Evolutionary conservation across 2,113 vertebrate genomes (phyloP).

Genomic region (Otis tarda): DNA sequence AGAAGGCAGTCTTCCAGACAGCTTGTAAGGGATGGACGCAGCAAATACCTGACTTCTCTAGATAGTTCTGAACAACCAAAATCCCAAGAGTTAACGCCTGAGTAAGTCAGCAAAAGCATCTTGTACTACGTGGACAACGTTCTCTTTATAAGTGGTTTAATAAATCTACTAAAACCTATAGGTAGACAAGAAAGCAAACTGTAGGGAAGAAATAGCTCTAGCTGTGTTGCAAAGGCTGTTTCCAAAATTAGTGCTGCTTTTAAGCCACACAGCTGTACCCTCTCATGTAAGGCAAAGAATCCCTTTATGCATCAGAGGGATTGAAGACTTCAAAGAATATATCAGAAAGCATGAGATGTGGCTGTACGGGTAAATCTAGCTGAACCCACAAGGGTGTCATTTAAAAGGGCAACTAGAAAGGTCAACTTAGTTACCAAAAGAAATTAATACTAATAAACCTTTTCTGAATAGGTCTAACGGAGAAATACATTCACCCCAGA

Average conservation of each 20-base stretch:
- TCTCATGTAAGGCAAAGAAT: constrained; percentile 62
- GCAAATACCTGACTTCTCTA: neutral
- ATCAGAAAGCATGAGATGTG: neutral
- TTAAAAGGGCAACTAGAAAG: neutral
- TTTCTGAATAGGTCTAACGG: neutral
- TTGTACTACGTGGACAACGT: neutral
- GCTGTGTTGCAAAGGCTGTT: constrained; percentile 44
- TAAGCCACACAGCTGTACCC: constrained; percentile 55
- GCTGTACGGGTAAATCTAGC: neutral
- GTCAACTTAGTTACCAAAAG: neutral
- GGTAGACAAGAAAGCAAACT: neutral
- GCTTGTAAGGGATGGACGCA: constrained; percentile 23
- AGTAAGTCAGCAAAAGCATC: constrained; percentile 66
- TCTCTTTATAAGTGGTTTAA: neutral
- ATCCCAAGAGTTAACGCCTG: constrained; percentile 64
- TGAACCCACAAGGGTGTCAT: neutral
- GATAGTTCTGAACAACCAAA: neutral
- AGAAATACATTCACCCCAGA: neutral
- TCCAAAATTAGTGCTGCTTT: constrained; percentile 64
- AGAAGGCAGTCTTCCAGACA: constrained; percentile 15
- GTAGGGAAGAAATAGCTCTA: constrained; percentile 17
- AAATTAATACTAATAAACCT: neutral
- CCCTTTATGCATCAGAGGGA: constrained; percentile 48
- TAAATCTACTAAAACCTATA: constrained; percentile 1
- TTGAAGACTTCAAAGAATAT: constrained; percentile 57